Evolutionary conservation across 2,888 invertebrate species (phyloP).

Genomic region (Odiellus spinosus): DNA sequence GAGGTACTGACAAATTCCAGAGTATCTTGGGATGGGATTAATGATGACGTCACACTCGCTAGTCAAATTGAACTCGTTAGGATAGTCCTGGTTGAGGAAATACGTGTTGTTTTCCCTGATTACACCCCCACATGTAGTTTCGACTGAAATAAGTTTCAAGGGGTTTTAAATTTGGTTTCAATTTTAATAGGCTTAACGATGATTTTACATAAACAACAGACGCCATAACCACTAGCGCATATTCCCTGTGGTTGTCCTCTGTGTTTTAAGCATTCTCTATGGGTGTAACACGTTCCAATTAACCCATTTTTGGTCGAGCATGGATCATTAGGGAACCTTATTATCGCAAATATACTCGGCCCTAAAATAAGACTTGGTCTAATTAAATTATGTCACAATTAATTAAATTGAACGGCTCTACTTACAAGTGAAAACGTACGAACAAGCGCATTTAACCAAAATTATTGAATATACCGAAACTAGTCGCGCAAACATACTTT

Average conservation of each 20-base stretch:
- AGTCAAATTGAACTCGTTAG: slow-evolving; percentile 7
- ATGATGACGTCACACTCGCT: too few relatives aligned
- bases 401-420: too few relatives aligned
- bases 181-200: background rate
- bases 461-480: too few relatives aligned
- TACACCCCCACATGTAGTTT: slow-evolving; percentile 12
- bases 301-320: slow-evolving; percentile 54
- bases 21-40: too few relatives aligned
- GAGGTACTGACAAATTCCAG: too few relatives aligned
- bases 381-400: too few relatives aligned
- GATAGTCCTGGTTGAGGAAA: slow-evolving; percentile 15
- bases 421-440: too few relatives aligned
- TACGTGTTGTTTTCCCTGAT: slow-evolving; percentile 10
- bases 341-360: slow-evolving; percentile 48
- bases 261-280: slow-evolving; percentile 47
- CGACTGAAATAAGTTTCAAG: slow-evolving; percentile 7
- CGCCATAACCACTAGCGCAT: slow-evolving; percentile 59
- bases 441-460: too few relatives aligned
- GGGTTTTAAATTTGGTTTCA: too few relatives aligned
- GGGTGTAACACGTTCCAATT: slow-evolving; percentile 40
- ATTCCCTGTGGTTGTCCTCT: slow-evolving; percentile 55
- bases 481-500: too few relatives aligned
- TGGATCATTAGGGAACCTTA: slow-evolving; percentile 57
- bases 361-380: too few relatives aligned
- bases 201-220: slow-evolving; percentile 62